Conservation (phyloP, 2,888 invertebrate genomes). For the Amblyjoppa fuscipennis region DNA sequence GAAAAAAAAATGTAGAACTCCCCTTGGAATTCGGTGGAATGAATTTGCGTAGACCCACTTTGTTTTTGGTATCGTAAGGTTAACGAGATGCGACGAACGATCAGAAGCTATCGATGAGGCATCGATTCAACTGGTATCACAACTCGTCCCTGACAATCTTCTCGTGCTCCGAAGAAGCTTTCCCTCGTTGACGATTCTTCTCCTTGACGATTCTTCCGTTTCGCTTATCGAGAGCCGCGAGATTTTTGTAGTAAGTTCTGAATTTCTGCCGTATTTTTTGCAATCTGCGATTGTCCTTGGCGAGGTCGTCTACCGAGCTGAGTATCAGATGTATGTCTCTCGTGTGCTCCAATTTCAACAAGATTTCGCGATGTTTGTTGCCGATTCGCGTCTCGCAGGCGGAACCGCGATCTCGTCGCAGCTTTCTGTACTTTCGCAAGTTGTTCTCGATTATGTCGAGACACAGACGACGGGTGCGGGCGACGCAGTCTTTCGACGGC, state of each 20-base stretch:
- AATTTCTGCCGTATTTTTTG: conserved; percentile 69
- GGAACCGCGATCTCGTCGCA: conserved; percentile 73
- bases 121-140: conserved; percentile 75
- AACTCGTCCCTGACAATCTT: conserved; percentile 76
- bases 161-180: background rate
- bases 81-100: background rate
- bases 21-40: too few species aligned
- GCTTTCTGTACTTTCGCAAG: conserved; percentile 77
- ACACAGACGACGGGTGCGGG: conserved; percentile 79
- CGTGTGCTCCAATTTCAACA: conserved; percentile 80
- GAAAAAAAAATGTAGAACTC: too few species aligned
- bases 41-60: too few species aligned
- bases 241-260: conserved; percentile 69
- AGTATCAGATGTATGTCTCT: conserved; percentile 81
- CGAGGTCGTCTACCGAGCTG: conserved; percentile 76
- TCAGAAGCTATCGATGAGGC: conserved; percentile 20
- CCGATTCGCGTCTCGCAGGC: conserved; percentile 62
- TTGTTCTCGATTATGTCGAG: conserved; percentile 81
- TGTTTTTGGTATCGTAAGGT: too few species aligned
- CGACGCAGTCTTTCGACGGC: conserved; percentile 78
- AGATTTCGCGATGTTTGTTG: conserved; percentile 75
- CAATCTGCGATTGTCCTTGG: conserved; percentile 73
- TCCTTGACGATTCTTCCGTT: background rate
- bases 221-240: conserved; percentile 59
- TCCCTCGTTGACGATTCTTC: background rate